Evolutionary conservation across 2,797 vertebrate genomes (phyloP).

Genomic region (Carcharodon carcharias): DNA sequence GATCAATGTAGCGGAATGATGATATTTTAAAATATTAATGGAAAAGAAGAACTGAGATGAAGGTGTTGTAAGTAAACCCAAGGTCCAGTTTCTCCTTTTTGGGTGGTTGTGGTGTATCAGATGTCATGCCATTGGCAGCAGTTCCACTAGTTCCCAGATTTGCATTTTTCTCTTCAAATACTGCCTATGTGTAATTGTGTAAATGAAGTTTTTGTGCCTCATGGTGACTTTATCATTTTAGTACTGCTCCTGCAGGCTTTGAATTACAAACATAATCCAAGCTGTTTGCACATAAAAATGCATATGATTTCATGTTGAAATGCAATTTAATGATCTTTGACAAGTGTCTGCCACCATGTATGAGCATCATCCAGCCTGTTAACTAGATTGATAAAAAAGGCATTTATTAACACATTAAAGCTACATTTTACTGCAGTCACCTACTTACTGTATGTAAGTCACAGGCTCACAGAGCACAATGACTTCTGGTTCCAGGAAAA

Average conservation of each 20-base stretch:
- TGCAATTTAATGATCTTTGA: neutral
- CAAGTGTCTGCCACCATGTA: neutral
- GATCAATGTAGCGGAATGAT: neutral
- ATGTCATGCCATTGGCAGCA: neutral
- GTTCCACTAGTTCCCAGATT: neutral
- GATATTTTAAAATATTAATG: neutral
- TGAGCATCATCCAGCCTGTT: neutral
- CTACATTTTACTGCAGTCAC: neutral
- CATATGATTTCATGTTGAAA: neutral
- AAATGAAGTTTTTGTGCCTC: neutral
- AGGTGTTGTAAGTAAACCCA: neutral
- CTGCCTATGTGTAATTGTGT: neutral
- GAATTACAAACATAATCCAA: neutral
- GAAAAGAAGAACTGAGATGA: neutral
- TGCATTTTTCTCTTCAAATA: neutral
- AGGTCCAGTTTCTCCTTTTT: neutral
- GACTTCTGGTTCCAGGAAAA: neutral
- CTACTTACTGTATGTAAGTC: neutral
- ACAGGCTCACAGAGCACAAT: neutral
- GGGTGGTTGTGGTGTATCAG: neutral
- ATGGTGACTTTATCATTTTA: neutral
- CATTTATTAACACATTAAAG: neutral
- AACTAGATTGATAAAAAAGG: neutral
- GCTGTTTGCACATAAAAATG: neutral
- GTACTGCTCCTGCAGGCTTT: neutral